Base-by-base conservation (phyloP, 2,797 vertebrate species). In the Argentina silus region DNA sequence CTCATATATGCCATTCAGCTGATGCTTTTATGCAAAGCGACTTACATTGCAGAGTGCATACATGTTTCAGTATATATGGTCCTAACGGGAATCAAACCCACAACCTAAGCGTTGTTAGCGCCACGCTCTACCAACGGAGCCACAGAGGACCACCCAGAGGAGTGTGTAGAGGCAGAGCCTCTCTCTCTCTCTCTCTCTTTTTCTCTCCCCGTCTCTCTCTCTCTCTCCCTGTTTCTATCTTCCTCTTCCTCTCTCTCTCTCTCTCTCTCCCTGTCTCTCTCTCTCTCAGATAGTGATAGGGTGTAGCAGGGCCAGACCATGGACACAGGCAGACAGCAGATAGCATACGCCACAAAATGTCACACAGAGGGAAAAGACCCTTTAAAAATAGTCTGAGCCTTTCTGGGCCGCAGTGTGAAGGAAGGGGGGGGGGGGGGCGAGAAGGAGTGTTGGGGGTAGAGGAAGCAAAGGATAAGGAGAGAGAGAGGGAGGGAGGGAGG, bases 271-370 rank as follows among this genome's bases (percentile, higher is more conserved):
- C 44, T 55, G 27, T 14, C 42, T 4, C 53, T 66, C 61, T 2
- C 63, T 2, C 45, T 48, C 47, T 45, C 14, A 60, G 55, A 48
- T 45, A 73, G 63, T 3, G 50, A 73, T 64, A 48, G 3, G 23
- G 7, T 62, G 70, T 56, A 14, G 36, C 62, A 48, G 47, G 21
- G 65, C 43, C 42, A 9, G 15, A 15, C 15, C n/a, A 44, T 14
- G 43, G 19, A 36, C 7, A 48, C 65, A 51, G 21, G 47, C 47
- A 7, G 62, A 3, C 21, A 27, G 9, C 17, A 51, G 47, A 50
- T 67, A 50, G 64, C 11, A 67, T 23, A 50, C 47, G 10, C 11
- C 53, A 23, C 43, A 17, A 47, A 55, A 53, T 67, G 66, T 67
- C 66, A 67, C n/a, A 7, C 2, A 44, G 36, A 69, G 19, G 42